Conservation (phyloP, 92 coral and sea anemone species). For the Meandrina meandrites region DNA sequence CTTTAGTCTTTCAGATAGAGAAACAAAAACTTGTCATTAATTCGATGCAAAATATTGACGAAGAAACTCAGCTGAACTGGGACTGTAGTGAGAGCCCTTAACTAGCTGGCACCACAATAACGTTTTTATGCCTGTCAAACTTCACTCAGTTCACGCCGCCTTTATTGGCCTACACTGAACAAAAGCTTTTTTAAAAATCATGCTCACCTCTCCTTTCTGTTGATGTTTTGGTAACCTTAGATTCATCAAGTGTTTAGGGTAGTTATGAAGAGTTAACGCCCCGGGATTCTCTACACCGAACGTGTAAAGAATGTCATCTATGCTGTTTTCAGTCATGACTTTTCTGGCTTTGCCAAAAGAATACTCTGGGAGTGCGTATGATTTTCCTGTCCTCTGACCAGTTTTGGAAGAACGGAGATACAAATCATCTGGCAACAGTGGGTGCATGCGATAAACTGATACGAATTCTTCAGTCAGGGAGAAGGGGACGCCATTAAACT, state of each 20-base stretch:
- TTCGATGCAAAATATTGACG: too few relatives aligned
- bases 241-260: slow-evolving; percentile 66
- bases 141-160: too few relatives aligned
- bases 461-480: slow-evolving; percentile 86
- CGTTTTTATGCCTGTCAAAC: not conserved
- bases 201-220: slow-evolving; percentile 72
- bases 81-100: not conserved
- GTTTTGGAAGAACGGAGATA: slow-evolving; percentile 24
- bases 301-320: slow-evolving; percentile 71
- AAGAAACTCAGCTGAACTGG: not conserved
- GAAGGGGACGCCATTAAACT: slow-evolving; percentile 66
- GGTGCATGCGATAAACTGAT: slow-evolving; percentile 86
- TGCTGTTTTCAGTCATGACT: slow-evolving; percentile 39
- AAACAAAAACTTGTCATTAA: not conserved
- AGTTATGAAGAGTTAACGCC: slow-evolving; percentile 79
- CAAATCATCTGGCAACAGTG: slow-evolving; percentile 72
- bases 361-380: slow-evolving; percentile 55
- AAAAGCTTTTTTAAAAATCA: not conserved
- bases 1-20: not conserved
- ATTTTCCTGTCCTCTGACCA: slow-evolving; percentile 21
- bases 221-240: slow-evolving; percentile 71
- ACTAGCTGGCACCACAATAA: not conserved
- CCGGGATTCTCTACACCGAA: slow-evolving; percentile 85
- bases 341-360: slow-evolving; percentile 67
- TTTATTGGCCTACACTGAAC: not conserved